A percentile compares a stretch with the other conserved stretches of the same genome.
Evolutionary conservation across 2,888 invertebrate species (phyloP).

Genomic region (Allygus modestus): DNA sequence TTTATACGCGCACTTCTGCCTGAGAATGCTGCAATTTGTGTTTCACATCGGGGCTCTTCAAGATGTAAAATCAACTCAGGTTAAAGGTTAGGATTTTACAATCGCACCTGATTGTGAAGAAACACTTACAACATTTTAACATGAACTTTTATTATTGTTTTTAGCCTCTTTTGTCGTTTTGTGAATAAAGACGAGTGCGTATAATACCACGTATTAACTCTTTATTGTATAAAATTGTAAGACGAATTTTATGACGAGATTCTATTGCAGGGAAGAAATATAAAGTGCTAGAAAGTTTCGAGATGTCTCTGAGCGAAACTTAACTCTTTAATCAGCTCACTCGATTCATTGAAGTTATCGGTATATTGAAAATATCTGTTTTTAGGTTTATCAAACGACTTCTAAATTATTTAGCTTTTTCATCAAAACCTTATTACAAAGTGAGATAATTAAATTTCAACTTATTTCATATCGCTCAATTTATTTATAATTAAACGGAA

Average conservation of each 20-base stretch:
- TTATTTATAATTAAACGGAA: background rate
- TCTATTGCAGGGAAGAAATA: slow-evolving; percentile 26
- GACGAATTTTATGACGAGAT: background rate
- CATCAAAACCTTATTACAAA: background rate
- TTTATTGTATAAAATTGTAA: background rate
- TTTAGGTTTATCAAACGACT: slow-evolving; percentile 33
- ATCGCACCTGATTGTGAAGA: background rate
- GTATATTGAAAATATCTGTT: slow-evolving; percentile 45
- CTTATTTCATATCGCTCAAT: background rate
- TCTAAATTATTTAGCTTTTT: background rate
- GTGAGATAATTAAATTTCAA: background rate
- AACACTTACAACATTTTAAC: too few relatives aligned
- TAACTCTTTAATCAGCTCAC: slow-evolving; percentile 52
- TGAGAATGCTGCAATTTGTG: slow-evolving; percentile 20
- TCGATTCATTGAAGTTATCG: slow-evolving; percentile 48
- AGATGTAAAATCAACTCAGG: background rate
- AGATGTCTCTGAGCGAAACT: slow-evolving; percentile 42
- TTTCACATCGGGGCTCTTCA: background rate
- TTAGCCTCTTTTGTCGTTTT: background rate
- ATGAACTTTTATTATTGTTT: too few relatives aligned
- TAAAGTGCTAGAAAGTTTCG: slow-evolving; percentile 43
- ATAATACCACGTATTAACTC: background rate
- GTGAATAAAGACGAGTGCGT: background rate
- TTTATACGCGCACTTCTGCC: slow-evolving; percentile 7
- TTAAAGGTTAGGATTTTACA: background rate